Evolutionary conservation across 2,797 vertebrate species (phyloP).

Genomic region (Rhodeus uyekii): DNA sequence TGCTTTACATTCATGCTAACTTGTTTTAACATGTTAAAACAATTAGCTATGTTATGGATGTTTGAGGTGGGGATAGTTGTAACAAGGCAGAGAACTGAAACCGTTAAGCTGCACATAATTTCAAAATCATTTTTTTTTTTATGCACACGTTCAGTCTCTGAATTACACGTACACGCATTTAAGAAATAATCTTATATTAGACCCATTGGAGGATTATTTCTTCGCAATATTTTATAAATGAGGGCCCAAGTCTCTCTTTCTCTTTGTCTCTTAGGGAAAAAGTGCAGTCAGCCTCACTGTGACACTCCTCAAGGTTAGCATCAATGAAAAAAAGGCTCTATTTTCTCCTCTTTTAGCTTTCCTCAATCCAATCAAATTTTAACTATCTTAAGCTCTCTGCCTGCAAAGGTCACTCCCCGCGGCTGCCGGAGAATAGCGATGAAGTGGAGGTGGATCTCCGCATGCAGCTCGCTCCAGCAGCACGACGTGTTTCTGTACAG

Average conservation of each 20-base stretch:
- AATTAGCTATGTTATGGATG: no score
- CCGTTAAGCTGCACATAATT: background rate
- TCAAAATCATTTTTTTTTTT: background rate
- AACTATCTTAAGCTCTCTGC: conserved; percentile 68
- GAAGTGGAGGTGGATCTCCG: conserved; percentile 56
- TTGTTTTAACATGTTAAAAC: no score
- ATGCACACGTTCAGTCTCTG: rapidly evolving
- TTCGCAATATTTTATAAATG: background rate
- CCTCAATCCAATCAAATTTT: conserved; percentile 72
- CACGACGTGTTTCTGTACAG: background rate
- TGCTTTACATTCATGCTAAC: no score
- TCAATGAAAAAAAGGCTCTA: conserved; percentile 70
- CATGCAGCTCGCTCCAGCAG: conserved; percentile 42
- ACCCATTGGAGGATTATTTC: background rate
- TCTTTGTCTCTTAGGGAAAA: conserved; percentile 53
- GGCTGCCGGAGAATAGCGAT: conserved; percentile 71
- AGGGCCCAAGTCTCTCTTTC: conserved; percentile 1
- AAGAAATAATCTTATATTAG: background rate
- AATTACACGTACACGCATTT: background rate
- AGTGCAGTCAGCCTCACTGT: conserved; percentile 57
- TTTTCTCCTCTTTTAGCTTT: conserved; percentile 58
- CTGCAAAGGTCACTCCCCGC: conserved; percentile 71
- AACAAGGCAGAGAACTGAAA: background rate
- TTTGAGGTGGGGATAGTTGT: no score
- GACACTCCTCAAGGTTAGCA: conserved; percentile 72